Percentiles rank a stretch among this genome's conserved stretches.
Evolutionary conservation across 2,888 invertebrate species (phyloP).

Genomic region (Spodoptera exigua): DNA sequence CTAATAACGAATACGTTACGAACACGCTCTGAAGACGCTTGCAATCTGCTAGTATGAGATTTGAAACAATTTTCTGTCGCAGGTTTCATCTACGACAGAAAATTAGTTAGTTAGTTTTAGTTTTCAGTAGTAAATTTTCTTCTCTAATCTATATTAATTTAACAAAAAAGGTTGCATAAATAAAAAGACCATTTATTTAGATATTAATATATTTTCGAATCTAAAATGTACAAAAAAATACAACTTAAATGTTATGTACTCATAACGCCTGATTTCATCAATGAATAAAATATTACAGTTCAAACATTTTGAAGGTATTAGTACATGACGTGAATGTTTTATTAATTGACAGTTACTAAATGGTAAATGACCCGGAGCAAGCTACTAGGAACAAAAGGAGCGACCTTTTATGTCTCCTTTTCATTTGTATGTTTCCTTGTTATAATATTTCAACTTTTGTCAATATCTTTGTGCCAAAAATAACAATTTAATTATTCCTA

Average conservation of each 20-base stretch:
- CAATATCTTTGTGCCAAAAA: constrained; percentile 77
- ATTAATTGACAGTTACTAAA: constrained; percentile 85
- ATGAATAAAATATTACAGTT: constrained; percentile 79
- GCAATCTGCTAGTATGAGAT: too few species aligned
- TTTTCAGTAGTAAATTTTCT: too few species aligned
- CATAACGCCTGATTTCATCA: constrained; percentile 85
- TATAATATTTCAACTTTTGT: constrained; percentile 55
- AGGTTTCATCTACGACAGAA: too few species aligned
- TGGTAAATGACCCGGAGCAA: constrained; percentile 77
- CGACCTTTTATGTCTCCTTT: constrained; percentile 70
- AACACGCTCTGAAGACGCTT: too few species aligned
- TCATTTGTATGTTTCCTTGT: constrained; percentile 64
- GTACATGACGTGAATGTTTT: constrained; percentile 71
- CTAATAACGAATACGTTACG: too few species aligned
- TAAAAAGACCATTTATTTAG: constrained; percentile 83
- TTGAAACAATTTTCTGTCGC: too few species aligned
- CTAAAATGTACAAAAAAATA: constrained; percentile 93
- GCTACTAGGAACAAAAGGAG: constrained; percentile 85
- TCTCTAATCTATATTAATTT: not conserved
- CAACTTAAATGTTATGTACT: constrained; percentile 92
- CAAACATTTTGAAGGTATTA: constrained; percentile 74
- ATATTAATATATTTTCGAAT: constrained; percentile 92
- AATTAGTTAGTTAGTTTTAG: too few species aligned
- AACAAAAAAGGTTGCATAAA: constrained; percentile 53
- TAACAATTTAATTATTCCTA: constrained; percentile 84